Evolutionary conservation across 2,113 vertebrate genomes (phyloP).

Genomic region (Epinephelus lanceolatus): DNA sequence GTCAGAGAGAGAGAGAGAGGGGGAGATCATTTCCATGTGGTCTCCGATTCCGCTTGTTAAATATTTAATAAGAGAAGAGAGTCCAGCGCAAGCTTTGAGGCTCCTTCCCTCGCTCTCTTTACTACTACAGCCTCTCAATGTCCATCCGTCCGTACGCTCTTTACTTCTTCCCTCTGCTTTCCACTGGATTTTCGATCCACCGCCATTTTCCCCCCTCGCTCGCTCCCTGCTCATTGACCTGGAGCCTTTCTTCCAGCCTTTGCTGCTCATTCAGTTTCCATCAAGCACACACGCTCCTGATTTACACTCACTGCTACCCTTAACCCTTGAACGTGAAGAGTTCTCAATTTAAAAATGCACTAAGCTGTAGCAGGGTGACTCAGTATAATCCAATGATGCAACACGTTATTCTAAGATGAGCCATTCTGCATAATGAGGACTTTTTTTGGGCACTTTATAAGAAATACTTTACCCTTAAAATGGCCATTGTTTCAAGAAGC

Average conservation of each 20-base stretch:
- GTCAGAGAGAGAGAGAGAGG: slow-evolving; percentile 50
- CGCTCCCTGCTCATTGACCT: slow-evolving; percentile 9
- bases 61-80: slow-evolving; percentile 69
- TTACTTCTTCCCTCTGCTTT: not conserved
- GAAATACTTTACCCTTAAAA: too few relatives aligned
- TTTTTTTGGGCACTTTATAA: too few relatives aligned
- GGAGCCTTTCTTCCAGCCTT: not conserved
- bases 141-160: not conserved
- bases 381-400: not conserved
- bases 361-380: not conserved
- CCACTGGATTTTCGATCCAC: not conserved
- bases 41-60: slow-evolving; percentile 65
- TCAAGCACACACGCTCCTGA: not conserved
- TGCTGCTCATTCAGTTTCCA: not conserved
- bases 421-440: too few relatives aligned
- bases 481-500: too few relatives aligned
- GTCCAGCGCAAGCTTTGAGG: slow-evolving; percentile 45
- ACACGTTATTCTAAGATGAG: too few relatives aligned
- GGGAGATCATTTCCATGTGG: slow-evolving; percentile 47
- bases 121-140: not conserved
- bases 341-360: not conserved
- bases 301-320: not conserved
- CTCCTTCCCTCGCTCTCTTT: not conserved
- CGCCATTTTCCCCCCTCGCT: not conserved
- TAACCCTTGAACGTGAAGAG: not conserved